Evolutionary conservation across 2,797 vertebrate genomes (phyloP), one percentile per base, ranked within the genome.

Genomic region (Syncerus caffer): DNA sequence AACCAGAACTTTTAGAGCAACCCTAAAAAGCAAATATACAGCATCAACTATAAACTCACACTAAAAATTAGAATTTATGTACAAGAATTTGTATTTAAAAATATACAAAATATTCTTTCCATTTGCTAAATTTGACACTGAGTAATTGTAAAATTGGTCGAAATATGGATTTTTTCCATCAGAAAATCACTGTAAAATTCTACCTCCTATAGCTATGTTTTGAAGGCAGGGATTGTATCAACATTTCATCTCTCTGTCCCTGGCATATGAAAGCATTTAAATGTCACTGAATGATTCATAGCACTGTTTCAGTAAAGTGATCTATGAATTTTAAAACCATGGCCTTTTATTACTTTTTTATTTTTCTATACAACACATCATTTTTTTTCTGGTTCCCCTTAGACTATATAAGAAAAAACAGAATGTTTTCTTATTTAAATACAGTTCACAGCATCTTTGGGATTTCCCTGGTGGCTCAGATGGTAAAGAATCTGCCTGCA

Each of bases 1-100:
- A 95, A 83, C 85, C 53, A 82, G 51, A 97, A 94, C 25, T 45
- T 53, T 51, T 84, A 93, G n/a, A 95, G 83, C 23, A 86, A 42
- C 5, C 29, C 58, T 51, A 50, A 79, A 91, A 83, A 90, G 19
- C 42, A 98, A 79, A 90, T 5, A 82, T 21, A 95, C 6, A 51
- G 17, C 60, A 31, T 62, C 51, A 96, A 82, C 50, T 89, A 17
- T n/a, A 89, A 82, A 88, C 3, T 14, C 31, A n/a, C 50, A 88
- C 9, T 67, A 85, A 78, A 94, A 50, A n/a, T 87, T 19, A 74
- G n/a, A 4, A 84, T 55, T 84, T 96, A 50, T 51, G 60, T 34
- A 50, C 1, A 55, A 60, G 16, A 76, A 82, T 58, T 45, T 95
- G 3, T 82, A 93, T 53, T 76, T 31, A 27, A 55, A 34, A 34